Evolutionary conservation across 23 tunicate species (phyloP).

Genomic region (Halocynthia roretzi): DNA sequence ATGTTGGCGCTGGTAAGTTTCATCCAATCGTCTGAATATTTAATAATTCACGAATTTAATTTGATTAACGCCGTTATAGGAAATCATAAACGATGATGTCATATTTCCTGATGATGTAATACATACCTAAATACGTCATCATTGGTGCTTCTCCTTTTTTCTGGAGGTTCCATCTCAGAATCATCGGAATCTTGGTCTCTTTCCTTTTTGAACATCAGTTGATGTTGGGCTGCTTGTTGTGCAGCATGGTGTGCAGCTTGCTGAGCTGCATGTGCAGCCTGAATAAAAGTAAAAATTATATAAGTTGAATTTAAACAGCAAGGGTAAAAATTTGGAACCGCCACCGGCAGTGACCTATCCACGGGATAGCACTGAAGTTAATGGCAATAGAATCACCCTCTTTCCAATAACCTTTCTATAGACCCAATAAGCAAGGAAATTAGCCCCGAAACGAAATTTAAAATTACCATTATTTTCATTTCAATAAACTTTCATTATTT

Average conservation of each 20-base stretch:
- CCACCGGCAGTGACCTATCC: too few relatives aligned
- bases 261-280: slow-evolving; percentile 80
- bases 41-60: background rate
- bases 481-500: too few relatives aligned
- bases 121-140: slow-evolving; percentile 34
- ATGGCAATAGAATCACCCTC: too few relatives aligned
- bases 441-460: too few relatives aligned
- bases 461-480: too few relatives aligned
- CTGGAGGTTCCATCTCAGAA: slow-evolving; percentile 52
- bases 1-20: too few relatives aligned
- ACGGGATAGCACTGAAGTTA: too few relatives aligned
- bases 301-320: background rate
- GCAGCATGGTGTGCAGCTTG: slow-evolving; percentile 83
- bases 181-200: slow-evolving; percentile 52
- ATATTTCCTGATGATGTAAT: background rate
- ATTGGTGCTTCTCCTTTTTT: slow-evolving; percentile 39
- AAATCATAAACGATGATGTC: background rate
- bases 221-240: slow-evolving; percentile 83
- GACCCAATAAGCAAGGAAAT: too few relatives aligned
- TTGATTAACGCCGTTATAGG: background rate
- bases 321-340: background rate
- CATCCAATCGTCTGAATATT: slow-evolving; percentile 19
- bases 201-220: slow-evolving; percentile 59
- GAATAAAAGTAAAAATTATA: background rate
- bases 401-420: too few relatives aligned